A percentile compares a stretch with the other conserved stretches of the same genome.
Evolutionary conservation across 2,113 vertebrate genomes (phyloP).

Genomic region (Brienomyrus brachyistius): DNA sequence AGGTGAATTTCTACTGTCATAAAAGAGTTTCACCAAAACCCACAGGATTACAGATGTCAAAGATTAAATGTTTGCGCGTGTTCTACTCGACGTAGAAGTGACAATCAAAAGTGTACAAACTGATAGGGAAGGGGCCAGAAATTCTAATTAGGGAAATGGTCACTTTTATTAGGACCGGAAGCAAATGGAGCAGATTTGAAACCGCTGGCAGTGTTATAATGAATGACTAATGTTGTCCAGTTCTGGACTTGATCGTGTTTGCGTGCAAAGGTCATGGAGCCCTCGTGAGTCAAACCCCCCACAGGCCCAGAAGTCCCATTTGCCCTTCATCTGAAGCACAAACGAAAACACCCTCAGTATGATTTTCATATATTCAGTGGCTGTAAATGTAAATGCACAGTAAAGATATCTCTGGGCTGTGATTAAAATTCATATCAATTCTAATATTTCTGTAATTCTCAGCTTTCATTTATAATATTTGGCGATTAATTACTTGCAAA

Average conservation of each 20-base stretch:
- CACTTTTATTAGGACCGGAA: not conserved
- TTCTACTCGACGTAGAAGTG: conserved; percentile 17
- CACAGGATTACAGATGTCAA: not conserved
- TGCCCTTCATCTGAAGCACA: not conserved
- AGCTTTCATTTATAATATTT: not conserved
- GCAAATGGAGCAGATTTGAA: not conserved
- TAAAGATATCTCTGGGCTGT: not conserved
- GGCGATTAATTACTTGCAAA: not conserved
- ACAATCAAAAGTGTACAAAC: not conserved
- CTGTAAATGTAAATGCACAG: not conserved
- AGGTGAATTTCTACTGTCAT: not conserved
- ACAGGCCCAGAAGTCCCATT: not conserved
- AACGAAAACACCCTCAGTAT: not conserved
- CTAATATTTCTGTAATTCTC: not conserved
- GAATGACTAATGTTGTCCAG: conserved; percentile 57
- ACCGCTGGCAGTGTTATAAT: conserved; percentile 51
- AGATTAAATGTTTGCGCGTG: not conserved
- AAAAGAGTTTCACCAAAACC: not conserved
- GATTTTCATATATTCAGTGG: not conserved
- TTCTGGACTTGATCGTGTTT: conserved; percentile 44
- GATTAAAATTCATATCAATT: not conserved
- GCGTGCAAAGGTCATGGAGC: conserved; percentile 10
- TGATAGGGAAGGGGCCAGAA: not conserved
- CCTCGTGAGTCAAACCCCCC: conserved; percentile 1
- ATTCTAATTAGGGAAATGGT: not conserved